Evolutionary conservation across 1,140 invertebrate species (phyloP).

Genomic region (Phymastichus coffea): DNA sequence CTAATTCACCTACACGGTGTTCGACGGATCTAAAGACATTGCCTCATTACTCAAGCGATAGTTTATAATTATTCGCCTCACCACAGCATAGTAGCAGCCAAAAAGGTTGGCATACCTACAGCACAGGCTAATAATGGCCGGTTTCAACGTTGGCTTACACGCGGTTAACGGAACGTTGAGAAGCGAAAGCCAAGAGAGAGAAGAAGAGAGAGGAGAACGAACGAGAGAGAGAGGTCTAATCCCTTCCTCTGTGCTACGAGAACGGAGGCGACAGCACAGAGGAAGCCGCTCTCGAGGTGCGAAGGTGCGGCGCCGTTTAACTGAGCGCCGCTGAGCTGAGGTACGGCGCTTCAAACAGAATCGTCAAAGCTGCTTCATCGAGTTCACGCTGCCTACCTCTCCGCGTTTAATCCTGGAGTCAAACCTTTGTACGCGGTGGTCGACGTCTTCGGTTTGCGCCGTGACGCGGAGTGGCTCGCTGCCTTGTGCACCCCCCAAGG

Average conservation of each 20-base stretch:
- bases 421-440: too few species aligned
- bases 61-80: constrained; percentile 46
- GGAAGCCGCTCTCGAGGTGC: neutral
- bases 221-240: constrained; percentile 34
- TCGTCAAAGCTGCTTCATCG: constrained; percentile 53
- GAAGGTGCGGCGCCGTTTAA: too few species aligned
- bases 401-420: too few species aligned
- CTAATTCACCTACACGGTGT: neutral
- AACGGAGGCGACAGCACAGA: constrained; percentile 17
- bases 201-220: constrained; percentile 25
- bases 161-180: constrained; percentile 39
- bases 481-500: too few species aligned
- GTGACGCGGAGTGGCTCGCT: too few species aligned
- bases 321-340: too few species aligned
- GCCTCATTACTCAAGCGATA: constrained; percentile 26
- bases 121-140: constrained; percentile 50
- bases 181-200: neutral
- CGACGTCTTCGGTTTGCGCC: too few species aligned
- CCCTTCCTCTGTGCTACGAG: too few species aligned
- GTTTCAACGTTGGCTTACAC: constrained; percentile 47
- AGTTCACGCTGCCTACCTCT: too few species aligned
- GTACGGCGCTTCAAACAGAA: constrained; percentile 50
- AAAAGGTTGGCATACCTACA: too few species aligned
- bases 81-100: too few species aligned
- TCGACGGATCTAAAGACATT: constrained; percentile 1